Conservation (phyloP, 2,113 vertebrate genomes). For the Suncus etruscus region DNA sequence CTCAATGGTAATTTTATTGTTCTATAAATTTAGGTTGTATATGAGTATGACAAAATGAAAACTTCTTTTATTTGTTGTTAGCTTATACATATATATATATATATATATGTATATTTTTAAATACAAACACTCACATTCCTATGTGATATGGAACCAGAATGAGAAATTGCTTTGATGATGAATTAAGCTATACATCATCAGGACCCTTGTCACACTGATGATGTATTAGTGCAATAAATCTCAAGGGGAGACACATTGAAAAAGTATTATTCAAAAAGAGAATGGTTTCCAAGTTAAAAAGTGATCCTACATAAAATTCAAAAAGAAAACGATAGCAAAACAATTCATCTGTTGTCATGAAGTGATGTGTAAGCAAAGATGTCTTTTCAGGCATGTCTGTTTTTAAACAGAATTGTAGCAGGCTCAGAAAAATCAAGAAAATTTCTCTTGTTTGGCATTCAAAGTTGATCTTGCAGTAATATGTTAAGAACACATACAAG, state of each 20-base stretch:
- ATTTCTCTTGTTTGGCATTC: slow-evolving; percentile 12
- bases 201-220: slow-evolving; percentile 79
- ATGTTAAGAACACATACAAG: background rate
- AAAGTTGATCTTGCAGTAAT: background rate
- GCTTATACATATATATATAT: slow-evolving; percentile 14
- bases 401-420: slow-evolving; percentile 49
- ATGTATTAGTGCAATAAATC: slow-evolving; percentile 85
- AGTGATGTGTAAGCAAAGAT: slow-evolving; percentile 65
- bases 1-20: background rate
- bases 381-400: slow-evolving; percentile 45
- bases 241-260: slow-evolving; percentile 76
- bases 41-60: slow-evolving; percentile 35
- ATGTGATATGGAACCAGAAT: slow-evolving; percentile 75
- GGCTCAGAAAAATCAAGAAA: slow-evolving; percentile 65
- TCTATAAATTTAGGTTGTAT: background rate
- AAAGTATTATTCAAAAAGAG: slow-evolving; percentile 81
- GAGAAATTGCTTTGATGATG: slow-evolving; percentile 84
- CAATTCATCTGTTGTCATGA: slow-evolving; percentile 62
- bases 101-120: slow-evolving; percentile 19
- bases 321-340: slow-evolving; percentile 65
- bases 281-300: slow-evolving; percentile 76
- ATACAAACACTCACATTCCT: slow-evolving; percentile 60
- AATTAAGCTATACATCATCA: slow-evolving; percentile 86
- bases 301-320: slow-evolving; percentile 72
- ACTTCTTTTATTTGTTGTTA: slow-evolving; percentile 40